Evolutionary conservation across 2,888 invertebrate genomes (phyloP).

Genomic region (Bombylius major): DNA sequence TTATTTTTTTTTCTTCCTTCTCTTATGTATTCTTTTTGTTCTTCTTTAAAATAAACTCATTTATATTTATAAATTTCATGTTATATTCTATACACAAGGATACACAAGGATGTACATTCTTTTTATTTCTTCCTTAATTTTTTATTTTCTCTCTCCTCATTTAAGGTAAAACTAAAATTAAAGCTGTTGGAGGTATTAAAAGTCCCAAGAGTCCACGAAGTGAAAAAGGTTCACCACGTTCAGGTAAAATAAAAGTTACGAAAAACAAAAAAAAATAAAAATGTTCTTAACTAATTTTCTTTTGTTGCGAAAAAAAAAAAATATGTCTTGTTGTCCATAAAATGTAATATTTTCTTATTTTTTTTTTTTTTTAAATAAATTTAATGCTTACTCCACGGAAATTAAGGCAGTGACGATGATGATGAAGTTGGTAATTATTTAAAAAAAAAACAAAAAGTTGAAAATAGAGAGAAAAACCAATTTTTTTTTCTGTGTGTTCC

Average conservation of each 20-base stretch:
- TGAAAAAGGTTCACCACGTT: conserved; percentile 12
- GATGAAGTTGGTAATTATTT: conserved; percentile 31
- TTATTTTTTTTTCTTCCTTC: not conserved
- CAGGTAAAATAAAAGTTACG: conserved; percentile 12
- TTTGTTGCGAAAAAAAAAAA: too few species aligned
- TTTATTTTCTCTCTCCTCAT: conserved; percentile 2
- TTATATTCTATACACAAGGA: too few species aligned
- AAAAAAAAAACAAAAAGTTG: conserved; percentile 17
- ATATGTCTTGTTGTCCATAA: too few species aligned
- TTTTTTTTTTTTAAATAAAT: conserved; percentile 9
- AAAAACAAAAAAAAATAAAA: too few species aligned
- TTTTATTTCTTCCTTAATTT: not conserved
- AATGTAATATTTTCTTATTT: not conserved
- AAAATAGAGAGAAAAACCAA: too few species aligned
- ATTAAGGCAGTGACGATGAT: conserved; percentile 31
- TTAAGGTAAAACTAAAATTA: conserved; percentile 20
- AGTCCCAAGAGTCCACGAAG: conserved; percentile 19
- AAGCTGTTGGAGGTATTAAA: conserved; percentile 1
- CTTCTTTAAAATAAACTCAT: too few species aligned
- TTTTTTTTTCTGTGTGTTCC: too few species aligned
- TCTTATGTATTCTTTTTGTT: not conserved
- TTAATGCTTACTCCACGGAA: conserved; percentile 14
- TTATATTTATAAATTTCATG: too few species aligned
- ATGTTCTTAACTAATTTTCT: too few species aligned
- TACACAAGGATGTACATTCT: too few species aligned